These are phyloP conservation scores for Schlechtendalia chinensis DNA, from an alignment of 1,140 invertebrate species.

Conservation along the genomic window DNA sequence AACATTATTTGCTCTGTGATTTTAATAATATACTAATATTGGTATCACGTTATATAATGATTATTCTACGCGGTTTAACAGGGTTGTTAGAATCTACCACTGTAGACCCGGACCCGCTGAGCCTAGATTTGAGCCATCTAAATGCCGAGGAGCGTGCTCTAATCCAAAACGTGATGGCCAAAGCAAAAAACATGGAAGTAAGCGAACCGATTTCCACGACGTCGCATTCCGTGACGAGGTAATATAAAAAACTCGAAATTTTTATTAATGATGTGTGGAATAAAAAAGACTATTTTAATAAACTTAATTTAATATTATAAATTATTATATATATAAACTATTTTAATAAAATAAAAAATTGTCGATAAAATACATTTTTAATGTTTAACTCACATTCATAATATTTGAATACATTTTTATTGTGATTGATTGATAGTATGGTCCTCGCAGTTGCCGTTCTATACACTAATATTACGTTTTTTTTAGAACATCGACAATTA, in stretches of 20 bases:
- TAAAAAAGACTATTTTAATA: too few relatives aligned
- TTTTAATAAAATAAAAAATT: too few relatives aligned
- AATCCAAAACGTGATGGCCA: constrained; percentile 65
- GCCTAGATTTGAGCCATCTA: constrained; percentile 63
- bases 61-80: neutral
- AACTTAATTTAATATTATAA: too few relatives aligned
- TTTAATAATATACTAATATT: neutral
- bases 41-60: neutral
- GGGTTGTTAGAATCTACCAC: neutral
- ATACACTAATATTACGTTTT: neutral
- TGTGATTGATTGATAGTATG: too few relatives aligned
- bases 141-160: constrained; percentile 63
- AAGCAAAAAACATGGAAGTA: constrained; percentile 61
- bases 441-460: too few relatives aligned
- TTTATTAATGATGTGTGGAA: too few relatives aligned
- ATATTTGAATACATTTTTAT: too few relatives aligned
- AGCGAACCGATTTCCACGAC: constrained; percentile 52
- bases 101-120: constrained; percentile 50
- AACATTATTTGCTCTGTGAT: too few relatives aligned
- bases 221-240: neutral
- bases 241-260: neutral
- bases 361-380: too few relatives aligned
- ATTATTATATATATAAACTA: too few relatives aligned
- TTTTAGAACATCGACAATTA: neutral
- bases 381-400: too few relatives aligned